Conservation (phyloP, 2,888 invertebrate species). For the Cacoxenus indagator region DNA sequence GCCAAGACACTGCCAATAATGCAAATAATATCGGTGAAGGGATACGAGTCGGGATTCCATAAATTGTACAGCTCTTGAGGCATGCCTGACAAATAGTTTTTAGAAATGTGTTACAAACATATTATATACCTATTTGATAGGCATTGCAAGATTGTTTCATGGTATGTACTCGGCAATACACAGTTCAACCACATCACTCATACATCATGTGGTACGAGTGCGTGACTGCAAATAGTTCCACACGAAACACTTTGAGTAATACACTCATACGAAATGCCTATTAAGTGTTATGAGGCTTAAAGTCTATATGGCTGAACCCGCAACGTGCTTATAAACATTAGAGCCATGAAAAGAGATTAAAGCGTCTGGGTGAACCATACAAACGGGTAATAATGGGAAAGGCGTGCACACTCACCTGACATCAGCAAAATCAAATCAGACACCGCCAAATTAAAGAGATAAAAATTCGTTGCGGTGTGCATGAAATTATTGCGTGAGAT, state of each 20-base stretch:
- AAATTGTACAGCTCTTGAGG: slow-evolving; percentile 84
- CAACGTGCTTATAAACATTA: not conserved
- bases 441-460: slow-evolving; percentile 87
- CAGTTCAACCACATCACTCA: not conserved
- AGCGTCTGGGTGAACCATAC: no score
- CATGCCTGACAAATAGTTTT: slow-evolving; percentile 72
- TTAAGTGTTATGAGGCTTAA: slow-evolving; percentile 2
- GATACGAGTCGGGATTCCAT: slow-evolving; percentile 81
- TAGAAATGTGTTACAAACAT: no score
- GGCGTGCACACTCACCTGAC: slow-evolving; percentile 74
- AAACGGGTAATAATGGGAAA: not conserved
- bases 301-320: not conserved
- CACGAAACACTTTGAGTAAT: not conserved
- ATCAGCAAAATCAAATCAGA: slow-evolving; percentile 85
- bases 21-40: slow-evolving; percentile 84
- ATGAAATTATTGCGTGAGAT: slow-evolving; percentile 86
- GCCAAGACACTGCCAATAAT: slow-evolving; percentile 82
- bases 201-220: not conserved
- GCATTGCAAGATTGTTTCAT: not conserved
- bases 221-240: not conserved
- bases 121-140: no score
- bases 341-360: not conserved
- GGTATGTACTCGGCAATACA: not conserved
- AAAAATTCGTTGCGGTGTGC: slow-evolving; percentile 87
- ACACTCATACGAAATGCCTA: not conserved